Conservation (phyloP, 2,888 invertebrate species). For the Acleris cristana region DNA sequence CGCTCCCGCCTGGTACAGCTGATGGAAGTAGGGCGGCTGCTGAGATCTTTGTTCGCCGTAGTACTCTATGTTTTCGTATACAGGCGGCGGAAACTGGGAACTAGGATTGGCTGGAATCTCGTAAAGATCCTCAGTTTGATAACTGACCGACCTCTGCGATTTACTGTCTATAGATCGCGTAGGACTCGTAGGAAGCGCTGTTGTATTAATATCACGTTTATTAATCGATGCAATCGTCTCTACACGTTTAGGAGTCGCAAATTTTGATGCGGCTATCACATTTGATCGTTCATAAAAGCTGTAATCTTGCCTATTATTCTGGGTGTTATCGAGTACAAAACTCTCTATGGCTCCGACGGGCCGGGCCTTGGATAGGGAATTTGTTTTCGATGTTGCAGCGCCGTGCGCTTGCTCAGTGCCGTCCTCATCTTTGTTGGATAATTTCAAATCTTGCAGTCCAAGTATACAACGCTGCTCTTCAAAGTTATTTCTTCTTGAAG, state of each 20-base stretch:
- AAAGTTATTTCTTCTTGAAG: conserved; percentile 70
- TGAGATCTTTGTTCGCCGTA: conserved; percentile 85
- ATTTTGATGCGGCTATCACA: conserved; percentile 90
- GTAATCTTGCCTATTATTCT: conserved; percentile 75
- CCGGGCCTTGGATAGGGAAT: conserved; percentile 76
- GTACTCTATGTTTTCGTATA: conserved; percentile 93
- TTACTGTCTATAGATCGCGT: conserved; percentile 85
- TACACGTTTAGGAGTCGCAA: conserved; percentile 89
- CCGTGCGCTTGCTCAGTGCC: conserved; percentile 81
- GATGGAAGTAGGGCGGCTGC: conserved; percentile 86
- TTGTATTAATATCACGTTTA: conserved; percentile 71
- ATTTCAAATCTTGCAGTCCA: conserved; percentile 80
- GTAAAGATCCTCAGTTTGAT: conserved; percentile 76
- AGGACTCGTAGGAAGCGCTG: conserved; percentile 79
- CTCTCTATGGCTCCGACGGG: conserved; percentile 87
- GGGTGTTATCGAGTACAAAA: conserved; percentile 84
- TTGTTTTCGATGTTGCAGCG: conserved; percentile 66
- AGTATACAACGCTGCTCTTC: conserved; percentile 78
- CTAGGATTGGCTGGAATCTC: conserved; percentile 75
- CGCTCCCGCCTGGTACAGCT: conserved; percentile 73
- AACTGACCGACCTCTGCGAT: conserved; percentile 84
- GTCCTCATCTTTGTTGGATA: conserved; percentile 79
- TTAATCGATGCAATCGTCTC: conserved; percentile 84
- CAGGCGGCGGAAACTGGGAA: conserved; percentile 73
- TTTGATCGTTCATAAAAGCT: conserved; percentile 87